Conservation (phyloP, 2,797 vertebrate genomes). For the Perdix hodgsoniae region DNA sequence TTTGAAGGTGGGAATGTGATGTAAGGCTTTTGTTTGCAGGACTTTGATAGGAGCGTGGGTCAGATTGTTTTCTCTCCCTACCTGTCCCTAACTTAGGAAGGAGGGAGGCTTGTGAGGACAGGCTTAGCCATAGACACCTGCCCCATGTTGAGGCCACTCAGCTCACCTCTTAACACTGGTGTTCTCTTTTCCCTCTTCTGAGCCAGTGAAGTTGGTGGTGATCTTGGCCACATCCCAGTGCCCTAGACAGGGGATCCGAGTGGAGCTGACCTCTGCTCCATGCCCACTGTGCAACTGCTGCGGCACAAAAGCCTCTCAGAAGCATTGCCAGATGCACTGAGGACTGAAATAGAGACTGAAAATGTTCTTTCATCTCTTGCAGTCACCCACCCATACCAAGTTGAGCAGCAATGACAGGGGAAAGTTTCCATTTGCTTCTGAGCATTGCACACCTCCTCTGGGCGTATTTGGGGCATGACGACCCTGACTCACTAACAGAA, state of each 20-base stretch:
- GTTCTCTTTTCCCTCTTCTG: not conserved
- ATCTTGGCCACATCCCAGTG: not conserved
- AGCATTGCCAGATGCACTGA: not conserved
- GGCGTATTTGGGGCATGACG: not conserved
- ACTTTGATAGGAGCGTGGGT: not conserved
- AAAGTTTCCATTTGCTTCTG: not conserved
- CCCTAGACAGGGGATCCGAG: not conserved
- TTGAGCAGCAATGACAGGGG: not conserved
- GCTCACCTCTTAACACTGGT: not conserved
- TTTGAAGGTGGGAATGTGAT: not conserved
- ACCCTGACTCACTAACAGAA: not conserved
- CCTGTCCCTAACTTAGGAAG: not conserved
- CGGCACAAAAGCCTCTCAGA: not conserved
- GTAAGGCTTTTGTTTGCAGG: not conserved
- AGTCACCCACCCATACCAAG: not conserved
- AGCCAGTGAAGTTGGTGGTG: not conserved
- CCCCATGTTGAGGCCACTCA: not conserved
- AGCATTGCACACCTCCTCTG: not conserved
- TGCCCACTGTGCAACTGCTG: not conserved
- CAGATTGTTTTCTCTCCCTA: not conserved
- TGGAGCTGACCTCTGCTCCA: not conserved
- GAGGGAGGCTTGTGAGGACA: not conserved
- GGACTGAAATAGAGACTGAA: not conserved
- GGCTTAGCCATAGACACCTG: not conserved
- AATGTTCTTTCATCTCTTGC: not conserved